These are phyloP conservation scores for Tinea pellionella DNA, from an alignment of 2,888 invertebrate genomes.

Conservation along the genomic window DNA sequence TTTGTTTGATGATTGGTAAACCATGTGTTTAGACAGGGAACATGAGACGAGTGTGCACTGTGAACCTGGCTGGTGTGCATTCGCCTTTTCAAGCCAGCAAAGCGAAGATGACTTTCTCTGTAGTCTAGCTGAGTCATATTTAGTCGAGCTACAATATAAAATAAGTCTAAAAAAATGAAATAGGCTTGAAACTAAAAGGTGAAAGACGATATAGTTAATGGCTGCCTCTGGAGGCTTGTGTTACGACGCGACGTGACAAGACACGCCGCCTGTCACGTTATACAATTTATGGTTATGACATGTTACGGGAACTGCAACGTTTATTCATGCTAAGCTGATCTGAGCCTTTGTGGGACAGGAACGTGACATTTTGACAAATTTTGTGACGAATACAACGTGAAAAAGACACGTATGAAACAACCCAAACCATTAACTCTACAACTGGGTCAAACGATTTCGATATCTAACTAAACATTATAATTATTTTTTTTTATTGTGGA, in stretches of 20 bases:
- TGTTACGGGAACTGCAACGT: conserved; percentile 17
- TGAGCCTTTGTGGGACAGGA: conserved; percentile 3
- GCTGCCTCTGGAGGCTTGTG: not conserved
- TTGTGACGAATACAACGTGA: not conserved
- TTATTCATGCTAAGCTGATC: conserved; percentile 3
- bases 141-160: no score
- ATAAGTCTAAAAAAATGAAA: not conserved
- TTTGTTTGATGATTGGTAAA: no score
- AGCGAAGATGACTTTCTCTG: no score
- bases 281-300: conserved; percentile 35
- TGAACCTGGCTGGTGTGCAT: no score
- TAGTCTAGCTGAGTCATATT: no score
- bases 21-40: no score
- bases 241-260: not conserved
- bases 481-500: no score
- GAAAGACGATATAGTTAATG: not conserved
- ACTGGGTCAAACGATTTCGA: no score
- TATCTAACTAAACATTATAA: no score
- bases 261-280: conserved; percentile 18
- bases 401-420: not conserved
- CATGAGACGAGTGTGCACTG: no score
- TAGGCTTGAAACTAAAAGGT: not conserved
- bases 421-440: not conserved
- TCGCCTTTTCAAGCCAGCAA: no score
- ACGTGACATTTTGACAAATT: conserved; percentile 9